These are phyloP conservation scores for Channa argus DNA, from an alignment of 2,113 vertebrate species.

Conservation along the genomic window DNA sequence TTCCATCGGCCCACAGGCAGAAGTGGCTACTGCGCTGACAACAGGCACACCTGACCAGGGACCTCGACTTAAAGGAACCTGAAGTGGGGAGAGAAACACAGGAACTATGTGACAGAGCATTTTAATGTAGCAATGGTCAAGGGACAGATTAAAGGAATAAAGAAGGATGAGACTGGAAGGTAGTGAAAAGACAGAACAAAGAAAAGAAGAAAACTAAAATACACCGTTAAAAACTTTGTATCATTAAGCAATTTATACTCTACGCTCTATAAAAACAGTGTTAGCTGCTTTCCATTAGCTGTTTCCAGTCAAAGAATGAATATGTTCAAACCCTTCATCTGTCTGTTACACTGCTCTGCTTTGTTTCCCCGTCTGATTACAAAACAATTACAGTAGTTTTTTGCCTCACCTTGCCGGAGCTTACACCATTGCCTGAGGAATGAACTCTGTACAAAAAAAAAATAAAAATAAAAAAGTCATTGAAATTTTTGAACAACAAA, in stretches of 20 bases:
- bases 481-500: neutral
- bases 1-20: conserved; percentile 86
- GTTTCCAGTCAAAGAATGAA: too few species aligned
- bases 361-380: neutral
- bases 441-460: conserved; percentile 47
- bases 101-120: neutral
- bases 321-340: neutral
- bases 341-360: neutral
- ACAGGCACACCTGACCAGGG: conserved; percentile 72
- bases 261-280: neutral
- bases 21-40: conserved; percentile 70
- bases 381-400: neutral
- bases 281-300: neutral
- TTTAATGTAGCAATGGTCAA: neutral
- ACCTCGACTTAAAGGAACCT: conserved; percentile 64
- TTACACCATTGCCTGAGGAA: conserved; percentile 82
- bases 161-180: neutral
- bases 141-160: neutral
- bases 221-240: too few species aligned
- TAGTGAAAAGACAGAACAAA: neutral
- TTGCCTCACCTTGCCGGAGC: conserved; percentile 80
- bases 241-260: too few species aligned
- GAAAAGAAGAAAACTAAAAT: neutral
- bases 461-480: too few species aligned
- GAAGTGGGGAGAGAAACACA: neutral